Evolutionary conservation across 37 sponge, comb jelly and placozoan species (phyloP), one percentile per base, ranked within the genome.

Genomic region (Tethya wilhelma): DNA sequence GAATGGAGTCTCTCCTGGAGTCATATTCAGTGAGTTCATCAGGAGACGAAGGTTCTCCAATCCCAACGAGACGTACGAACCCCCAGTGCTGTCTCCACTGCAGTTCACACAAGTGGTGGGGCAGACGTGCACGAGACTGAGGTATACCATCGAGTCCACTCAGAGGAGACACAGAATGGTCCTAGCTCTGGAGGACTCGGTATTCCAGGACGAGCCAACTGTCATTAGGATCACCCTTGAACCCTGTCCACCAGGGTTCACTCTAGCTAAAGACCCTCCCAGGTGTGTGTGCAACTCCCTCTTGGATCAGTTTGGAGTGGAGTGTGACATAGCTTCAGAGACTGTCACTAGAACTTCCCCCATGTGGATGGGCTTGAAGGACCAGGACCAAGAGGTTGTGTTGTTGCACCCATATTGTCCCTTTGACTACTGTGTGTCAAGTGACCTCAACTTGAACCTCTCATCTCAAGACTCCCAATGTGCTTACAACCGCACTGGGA

Each of bases 381-480:
- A n/a, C 7, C 6, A 39, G 20, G 25, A 33, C 7, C 23, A 2
- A 2, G 29, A 40, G 9, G 70, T 6, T 2, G 42, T 69, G 20
- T 1, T 42, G 29, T 19, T 69, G 2, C 23, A 69, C 40, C n/a
- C 0, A 9, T 14, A 38, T 36, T 59, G 76, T 59, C 76, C 76
- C 9, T 59, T 75, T 39, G 76, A 75, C 63, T 75, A 59, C 34
- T 75, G 76, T 42, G 38, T 58, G 20, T 63, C 76, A 2, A 32
- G 58, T 8, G 34, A 53, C 4, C 38, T 36, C 4, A 26, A 33
- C 25, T 23, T 75, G 36, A 36, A 32, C 11, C 60, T 75, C 23
- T 9, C 14, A 23, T 8, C 14, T 38, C 39, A 12, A 25, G 71
- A 70, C 28, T 4, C 29, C 6, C 71, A 44, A 5, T 70, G 71